phyloP scores from a whole-genome alignment of 1,140 invertebrate species.

The Drosophila pseudoananassae region DNA sequence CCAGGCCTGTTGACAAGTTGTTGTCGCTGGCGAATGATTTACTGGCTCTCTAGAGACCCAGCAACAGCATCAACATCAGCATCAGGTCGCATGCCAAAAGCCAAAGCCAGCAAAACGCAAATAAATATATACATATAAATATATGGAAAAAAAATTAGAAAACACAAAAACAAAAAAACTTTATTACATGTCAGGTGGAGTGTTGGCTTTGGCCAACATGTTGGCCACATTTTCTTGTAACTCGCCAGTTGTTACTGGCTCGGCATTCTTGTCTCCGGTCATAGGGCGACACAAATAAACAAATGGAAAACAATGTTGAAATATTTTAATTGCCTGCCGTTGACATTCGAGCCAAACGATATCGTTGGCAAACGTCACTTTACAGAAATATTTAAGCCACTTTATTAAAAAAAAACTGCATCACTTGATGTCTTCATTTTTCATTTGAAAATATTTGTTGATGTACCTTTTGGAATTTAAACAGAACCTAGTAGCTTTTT shows the following conservation, averaged over 20 bases:
- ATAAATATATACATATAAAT: conserved; percentile 8
- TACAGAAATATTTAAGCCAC: neutral
- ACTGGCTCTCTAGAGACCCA: conserved; percentile 47
- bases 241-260: neutral
- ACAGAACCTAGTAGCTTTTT: too few species aligned
- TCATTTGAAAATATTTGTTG: too few species aligned
- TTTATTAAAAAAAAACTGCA: neutral
- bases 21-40: conserved; percentile 79
- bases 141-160: conserved; percentile 16
- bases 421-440: neutral
- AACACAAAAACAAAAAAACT: conserved; percentile 23
- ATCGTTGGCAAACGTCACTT: neutral
- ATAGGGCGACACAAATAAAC: conserved; percentile 41
- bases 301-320: conserved; percentile 43
- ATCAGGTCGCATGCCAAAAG: conserved; percentile 57
- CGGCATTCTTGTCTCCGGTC: conserved; percentile 35
- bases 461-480: too few species aligned
- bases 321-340: conserved; percentile 38
- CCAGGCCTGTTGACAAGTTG: conserved; percentile 71
- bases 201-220: conserved; percentile 36
- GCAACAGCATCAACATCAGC: conserved; percentile 7
- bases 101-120: conserved; percentile 15
- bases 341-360: conserved; percentile 5
- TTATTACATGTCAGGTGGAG: conserved; percentile 36
- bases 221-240: conserved; percentile 17